Evolutionary conservation across 2,888 invertebrate genomes (phyloP).

Genomic region (Elegia similella): DNA sequence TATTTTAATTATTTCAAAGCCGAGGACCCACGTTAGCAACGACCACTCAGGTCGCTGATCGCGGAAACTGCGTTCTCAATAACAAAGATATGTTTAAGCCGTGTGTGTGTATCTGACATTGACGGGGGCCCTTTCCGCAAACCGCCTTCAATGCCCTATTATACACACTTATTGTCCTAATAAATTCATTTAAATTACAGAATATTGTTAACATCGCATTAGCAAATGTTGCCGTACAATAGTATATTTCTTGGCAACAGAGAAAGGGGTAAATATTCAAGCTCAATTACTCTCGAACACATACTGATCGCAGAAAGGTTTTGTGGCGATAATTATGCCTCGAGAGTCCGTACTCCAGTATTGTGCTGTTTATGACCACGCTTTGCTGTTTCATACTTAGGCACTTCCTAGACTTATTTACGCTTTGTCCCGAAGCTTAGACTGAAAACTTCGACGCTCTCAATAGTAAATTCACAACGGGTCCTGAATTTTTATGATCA

Average conservation of each 20-base stretch:
- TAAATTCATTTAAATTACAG: not conserved
- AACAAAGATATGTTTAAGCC: not conserved
- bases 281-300: slow-evolving; percentile 4
- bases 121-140: not conserved
- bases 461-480: not conserved
- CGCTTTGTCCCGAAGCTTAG: not conserved
- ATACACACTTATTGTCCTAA: not conserved
- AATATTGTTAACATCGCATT: not conserved
- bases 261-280: slow-evolving; percentile 4
- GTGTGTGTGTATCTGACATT: not conserved
- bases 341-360: slow-evolving; percentile 4
- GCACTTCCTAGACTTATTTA: not conserved
- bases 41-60: not conserved
- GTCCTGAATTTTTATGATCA: not conserved
- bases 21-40: not conserved
- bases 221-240: not conserved
- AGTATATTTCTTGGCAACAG: not conserved
- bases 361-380: not conserved
- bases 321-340: not conserved
- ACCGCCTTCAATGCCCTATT: not conserved
- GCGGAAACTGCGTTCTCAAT: not conserved
- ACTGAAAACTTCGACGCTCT: not conserved
- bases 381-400: slow-evolving; percentile 2
- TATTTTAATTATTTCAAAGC: not conserved
- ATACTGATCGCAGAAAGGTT: not conserved